Conservation (phyloP, 2,797 vertebrate genomes). For the Macrochelys suwanniensis region DNA sequence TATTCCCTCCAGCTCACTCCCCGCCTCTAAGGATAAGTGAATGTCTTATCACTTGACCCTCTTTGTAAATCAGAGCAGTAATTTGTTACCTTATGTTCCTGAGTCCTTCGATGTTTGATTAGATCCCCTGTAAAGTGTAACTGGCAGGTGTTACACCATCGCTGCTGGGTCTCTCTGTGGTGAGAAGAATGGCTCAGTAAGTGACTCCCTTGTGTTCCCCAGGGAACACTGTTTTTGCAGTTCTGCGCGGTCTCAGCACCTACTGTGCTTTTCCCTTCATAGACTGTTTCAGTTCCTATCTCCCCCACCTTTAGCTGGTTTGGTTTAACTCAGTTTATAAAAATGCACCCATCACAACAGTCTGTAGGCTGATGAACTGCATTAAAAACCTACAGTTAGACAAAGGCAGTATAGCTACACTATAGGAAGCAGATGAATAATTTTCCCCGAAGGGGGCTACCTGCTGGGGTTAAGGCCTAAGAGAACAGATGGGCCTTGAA, state of each 20-base stretch:
- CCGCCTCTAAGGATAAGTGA: background rate
- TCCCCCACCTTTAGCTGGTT: background rate
- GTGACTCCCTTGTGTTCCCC: conserved; percentile 26
- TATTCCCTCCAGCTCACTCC: background rate
- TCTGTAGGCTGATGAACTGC: background rate
- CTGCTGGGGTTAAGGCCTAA: background rate
- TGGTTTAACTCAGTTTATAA: conserved; percentile 11
- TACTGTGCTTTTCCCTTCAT: background rate
- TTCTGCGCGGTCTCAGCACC: background rate
- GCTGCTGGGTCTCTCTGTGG: conserved; percentile 88
- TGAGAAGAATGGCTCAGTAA: background rate
- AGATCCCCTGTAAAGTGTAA: conserved; percentile 89
- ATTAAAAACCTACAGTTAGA: conserved; percentile 20
- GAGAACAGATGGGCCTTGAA: conserved; percentile 7
- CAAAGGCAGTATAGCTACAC: background rate
- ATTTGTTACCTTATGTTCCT: conserved; percentile 91
- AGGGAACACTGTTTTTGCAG: background rate
- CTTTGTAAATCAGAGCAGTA: background rate
- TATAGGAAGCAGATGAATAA: conserved; percentile 10
- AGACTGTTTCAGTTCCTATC: background rate
- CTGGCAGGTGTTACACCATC: conserved; percentile 94
- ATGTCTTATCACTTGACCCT: background rate
- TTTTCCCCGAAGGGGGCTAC: background rate
- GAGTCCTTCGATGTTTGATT: conserved; percentile 90
- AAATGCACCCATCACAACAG: background rate